Evolutionary conservation across 1,140 invertebrate species (phyloP).

Genomic region (Habropoda laboriosa): DNA sequence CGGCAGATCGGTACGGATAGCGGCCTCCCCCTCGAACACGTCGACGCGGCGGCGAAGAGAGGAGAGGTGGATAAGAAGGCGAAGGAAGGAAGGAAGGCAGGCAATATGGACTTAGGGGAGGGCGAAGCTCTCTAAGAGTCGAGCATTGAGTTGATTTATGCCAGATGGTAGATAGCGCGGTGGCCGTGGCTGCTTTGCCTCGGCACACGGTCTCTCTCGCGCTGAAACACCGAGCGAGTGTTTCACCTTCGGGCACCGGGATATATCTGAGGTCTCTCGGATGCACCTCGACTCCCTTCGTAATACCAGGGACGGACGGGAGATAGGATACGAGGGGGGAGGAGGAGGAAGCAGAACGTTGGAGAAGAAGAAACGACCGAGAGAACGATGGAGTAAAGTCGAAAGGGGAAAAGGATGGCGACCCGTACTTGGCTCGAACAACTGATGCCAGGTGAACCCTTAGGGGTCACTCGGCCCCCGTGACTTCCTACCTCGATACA

Average conservation of each 20-base stretch:
- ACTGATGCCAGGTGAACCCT: constrained; percentile 46
- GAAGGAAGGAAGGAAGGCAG: constrained; percentile 60
- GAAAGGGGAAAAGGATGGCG: constrained; percentile 20
- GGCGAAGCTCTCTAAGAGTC: constrained; percentile 69
- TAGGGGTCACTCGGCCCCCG: constrained; percentile 46
- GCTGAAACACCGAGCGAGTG: constrained; percentile 51
- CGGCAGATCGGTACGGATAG: constrained; percentile 70
- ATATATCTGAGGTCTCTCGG: constrained; percentile 60
- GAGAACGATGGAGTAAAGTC: constrained; percentile 30
- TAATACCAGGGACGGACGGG: constrained; percentile 53
- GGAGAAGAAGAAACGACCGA: constrained; percentile 35
- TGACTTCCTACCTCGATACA: constrained; percentile 66
- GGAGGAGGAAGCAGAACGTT: neutral
- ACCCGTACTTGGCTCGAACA: constrained; percentile 35
- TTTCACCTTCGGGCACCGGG: constrained; percentile 64
- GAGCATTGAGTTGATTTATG: constrained; percentile 79
- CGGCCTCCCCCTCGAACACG: constrained; percentile 56
- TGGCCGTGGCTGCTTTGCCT: constrained; percentile 69
- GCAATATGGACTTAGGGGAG: constrained; percentile 73
- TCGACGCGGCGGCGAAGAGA: constrained; percentile 36
- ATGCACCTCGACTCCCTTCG: constrained; percentile 39
- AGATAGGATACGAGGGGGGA: neutral
- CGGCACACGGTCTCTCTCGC: constrained; percentile 54
- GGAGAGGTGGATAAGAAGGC: constrained; percentile 63
- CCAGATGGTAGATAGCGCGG: constrained; percentile 77